phyloP scores from a whole-genome alignment of 2,113 vertebrate species.

The Neogale vison region DNA sequence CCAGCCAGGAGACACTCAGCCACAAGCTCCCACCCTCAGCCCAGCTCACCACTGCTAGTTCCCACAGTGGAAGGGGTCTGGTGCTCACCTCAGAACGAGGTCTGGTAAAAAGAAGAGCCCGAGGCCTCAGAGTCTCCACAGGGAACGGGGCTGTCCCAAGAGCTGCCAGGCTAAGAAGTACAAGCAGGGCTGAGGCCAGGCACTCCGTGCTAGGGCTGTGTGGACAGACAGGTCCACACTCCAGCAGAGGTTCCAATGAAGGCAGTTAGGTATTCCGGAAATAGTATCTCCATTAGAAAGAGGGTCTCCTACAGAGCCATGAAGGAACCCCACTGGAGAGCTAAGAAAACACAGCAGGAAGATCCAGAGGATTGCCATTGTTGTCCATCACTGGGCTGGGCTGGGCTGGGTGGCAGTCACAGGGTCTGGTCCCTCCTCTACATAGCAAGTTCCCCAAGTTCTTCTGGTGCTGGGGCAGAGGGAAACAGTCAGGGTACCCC shows the following conservation, averaged over 20 bases:
- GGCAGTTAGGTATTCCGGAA: not conserved
- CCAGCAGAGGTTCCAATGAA: not conserved
- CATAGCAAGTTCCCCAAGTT: rapidly evolving
- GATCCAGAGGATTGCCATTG: rapidly evolving
- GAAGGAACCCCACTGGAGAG: not conserved
- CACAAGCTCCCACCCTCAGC: not conserved
- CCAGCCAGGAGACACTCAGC: not conserved
- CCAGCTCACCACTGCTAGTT: rapidly evolving
- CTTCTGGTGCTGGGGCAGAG: rapidly evolving
- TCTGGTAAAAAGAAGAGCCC: not conserved
- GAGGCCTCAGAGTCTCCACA: not conserved
- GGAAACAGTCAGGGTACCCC: not conserved
- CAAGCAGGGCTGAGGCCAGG: not conserved
- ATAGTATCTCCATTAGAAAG: too few species aligned
- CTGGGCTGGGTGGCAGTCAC: rapidly evolving
- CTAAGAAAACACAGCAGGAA: not conserved
- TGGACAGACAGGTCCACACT: not conserved
- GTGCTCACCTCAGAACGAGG: too few species aligned
- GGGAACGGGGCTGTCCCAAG: not conserved
- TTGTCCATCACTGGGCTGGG: rapidly evolving
- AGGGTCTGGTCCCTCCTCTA: not conserved
- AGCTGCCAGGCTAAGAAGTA: rapidly evolving
- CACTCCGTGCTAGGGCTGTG: not conserved
- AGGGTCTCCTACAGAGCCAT: rapidly evolving
- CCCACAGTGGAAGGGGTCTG: rapidly evolving